Evolutionary conservation across 1,140 invertebrate genomes (phyloP), one percentile per base, ranked within the genome.

Genomic region (Leucophenga varia): DNA sequence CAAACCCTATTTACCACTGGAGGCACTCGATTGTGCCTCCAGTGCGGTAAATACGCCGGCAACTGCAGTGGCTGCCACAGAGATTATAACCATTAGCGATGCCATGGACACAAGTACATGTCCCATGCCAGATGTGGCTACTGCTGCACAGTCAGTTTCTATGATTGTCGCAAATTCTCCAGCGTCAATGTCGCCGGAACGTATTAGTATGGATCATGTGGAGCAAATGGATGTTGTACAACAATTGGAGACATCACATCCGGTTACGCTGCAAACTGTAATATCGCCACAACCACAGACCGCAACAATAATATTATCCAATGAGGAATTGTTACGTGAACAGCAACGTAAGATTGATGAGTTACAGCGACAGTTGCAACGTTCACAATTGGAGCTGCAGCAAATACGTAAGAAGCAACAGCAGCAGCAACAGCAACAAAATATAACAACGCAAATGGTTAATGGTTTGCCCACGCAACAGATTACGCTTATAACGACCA

Each of bases 301-400:
- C n/a, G 70, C 67, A 22, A 72, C 63, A 3, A 63, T 70, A 4
- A 64, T 74, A 43, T 41, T 64, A 45, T 57, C 50, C 34, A 76
- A 71, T 36, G 86, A 90, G 53, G 89, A 91, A 46, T 84, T 89
- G 31, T 86, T 95, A 20, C 82, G 85, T 40, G 86, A 91, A 57
- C 92, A 95, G 65, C 86, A 92, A 54, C 84, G 88, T 36, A 86
- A 88, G 64, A 97, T 97, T 36, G 86, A 92, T 59, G 89, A 94
- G 55, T 77, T 97, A 22, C 88, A 95, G 68, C 77, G 88, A 3
- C 90, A 95, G 55, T 68, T 97, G 25, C 84, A 86, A 42, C 81
- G 84, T 32, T 88, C 85, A 0, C 84, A 89, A 34, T 81, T 86
- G 47, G 87, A 91, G 58, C 60, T 90, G 40, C 85, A 89, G 55